Conservation (phyloP, 2,113 vertebrate species). For the Alethe castanea region DNA sequence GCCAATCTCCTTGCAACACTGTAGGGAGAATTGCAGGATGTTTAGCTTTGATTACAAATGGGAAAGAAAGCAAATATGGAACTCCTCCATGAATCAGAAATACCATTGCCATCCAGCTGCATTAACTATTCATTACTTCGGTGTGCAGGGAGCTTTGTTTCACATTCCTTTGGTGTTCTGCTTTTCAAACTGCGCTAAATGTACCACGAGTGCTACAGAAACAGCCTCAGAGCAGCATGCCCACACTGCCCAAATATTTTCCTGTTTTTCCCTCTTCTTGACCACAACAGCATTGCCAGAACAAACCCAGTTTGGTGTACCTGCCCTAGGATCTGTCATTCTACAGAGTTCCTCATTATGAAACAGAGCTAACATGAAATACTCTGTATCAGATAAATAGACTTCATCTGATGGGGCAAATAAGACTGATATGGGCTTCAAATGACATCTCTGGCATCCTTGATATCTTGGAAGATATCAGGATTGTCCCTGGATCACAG, state of each 20-base stretch:
- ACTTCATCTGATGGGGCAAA: not conserved
- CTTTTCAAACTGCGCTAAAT: not conserved
- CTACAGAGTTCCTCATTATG: not conserved
- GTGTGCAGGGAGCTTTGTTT: not conserved
- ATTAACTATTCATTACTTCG: not conserved
- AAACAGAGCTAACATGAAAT: not conserved
- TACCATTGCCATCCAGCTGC: not conserved
- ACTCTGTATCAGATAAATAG: accelerated
- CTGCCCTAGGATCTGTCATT: not conserved
- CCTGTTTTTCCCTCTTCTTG: not conserved
- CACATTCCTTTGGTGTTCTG: not conserved
- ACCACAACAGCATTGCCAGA: not conserved
- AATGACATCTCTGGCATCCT: not conserved
- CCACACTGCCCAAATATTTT: not conserved
- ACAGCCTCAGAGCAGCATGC: not conserved
- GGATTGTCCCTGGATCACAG: not conserved
- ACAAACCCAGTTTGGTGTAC: not conserved
- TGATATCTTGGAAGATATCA: not conserved
- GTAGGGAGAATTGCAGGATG: not conserved
- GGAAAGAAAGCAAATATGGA: not conserved
- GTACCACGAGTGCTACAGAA: not conserved
- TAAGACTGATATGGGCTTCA: not conserved
- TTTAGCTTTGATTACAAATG: not conserved
- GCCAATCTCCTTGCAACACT: not conserved
- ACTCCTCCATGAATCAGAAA: not conserved